Percentiles rank a stretch among this genome's conserved stretches.
phyloP scores from a whole-genome alignment of 2,888 invertebrate genomes.

The Cephonodes hylas region DNA sequence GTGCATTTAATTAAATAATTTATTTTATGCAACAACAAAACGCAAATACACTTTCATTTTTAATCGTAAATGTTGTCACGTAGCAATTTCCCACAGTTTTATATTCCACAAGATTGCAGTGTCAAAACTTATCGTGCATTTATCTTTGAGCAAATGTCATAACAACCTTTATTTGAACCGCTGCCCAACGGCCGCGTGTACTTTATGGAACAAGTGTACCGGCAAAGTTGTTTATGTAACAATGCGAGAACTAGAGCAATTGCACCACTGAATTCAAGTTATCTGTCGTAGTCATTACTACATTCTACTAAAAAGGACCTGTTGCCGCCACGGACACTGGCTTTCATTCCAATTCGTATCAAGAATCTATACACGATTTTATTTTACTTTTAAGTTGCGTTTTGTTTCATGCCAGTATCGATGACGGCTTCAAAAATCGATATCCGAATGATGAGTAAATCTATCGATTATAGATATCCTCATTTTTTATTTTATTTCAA shows the following conservation, averaged over 20 bases:
- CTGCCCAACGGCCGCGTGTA: constrained; percentile 12
- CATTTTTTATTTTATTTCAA: no score
- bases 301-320: constrained; percentile 9
- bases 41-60: background rate
- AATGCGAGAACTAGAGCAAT: constrained; percentile 54
- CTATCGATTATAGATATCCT: no score
- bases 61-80: background rate
- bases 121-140: constrained; percentile 2
- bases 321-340: background rate
- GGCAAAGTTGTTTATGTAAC: constrained; percentile 50
- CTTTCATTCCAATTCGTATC: background rate
- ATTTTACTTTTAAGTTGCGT: background rate
- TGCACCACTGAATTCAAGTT: constrained; percentile 33
- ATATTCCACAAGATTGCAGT: background rate
- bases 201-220: constrained; percentile 37
- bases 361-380: background rate
- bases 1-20: background rate
- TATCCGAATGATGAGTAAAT: no score
- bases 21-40: background rate
- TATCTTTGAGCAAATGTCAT: constrained; percentile 12
- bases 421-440: background rate
- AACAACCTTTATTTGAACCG: constrained; percentile 11
- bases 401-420: background rate
- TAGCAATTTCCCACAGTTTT: background rate
- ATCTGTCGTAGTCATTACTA: constrained; percentile 7